A percentile compares a stretch with the other conserved stretches of the same genome.
Conservation (phyloP, 2,113 vertebrate species). For the Nansenia antarctica region DNA sequence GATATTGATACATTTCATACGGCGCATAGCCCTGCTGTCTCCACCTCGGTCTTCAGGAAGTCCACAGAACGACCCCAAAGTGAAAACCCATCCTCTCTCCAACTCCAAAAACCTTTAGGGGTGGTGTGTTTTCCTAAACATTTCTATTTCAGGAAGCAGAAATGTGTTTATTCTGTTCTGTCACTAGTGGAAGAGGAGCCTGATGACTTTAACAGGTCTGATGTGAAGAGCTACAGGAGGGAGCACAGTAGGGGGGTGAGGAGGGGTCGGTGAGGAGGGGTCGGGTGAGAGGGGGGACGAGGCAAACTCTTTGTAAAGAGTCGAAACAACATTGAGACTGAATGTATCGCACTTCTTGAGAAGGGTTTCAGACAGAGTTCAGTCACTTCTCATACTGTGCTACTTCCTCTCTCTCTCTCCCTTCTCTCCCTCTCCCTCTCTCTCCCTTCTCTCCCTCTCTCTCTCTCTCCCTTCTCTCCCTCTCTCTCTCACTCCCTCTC, state of each 20-base stretch:
- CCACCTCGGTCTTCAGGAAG: background rate
- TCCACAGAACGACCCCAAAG: conserved; percentile 23
- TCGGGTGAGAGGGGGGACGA: background rate
- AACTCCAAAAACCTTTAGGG: conserved; percentile 25
- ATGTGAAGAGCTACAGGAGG: conserved; percentile 13
- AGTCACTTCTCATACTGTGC: background rate
- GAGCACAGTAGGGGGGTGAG: conserved; percentile 2
- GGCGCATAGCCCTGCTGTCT: conserved; percentile 6
- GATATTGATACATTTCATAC: background rate
- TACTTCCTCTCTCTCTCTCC: background rate
- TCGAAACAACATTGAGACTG: background rate
- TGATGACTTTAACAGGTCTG: conserved; percentile 56
- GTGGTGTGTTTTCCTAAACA: conserved; percentile 6
- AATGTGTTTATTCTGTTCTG: conserved; percentile 19
- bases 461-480: conserved; percentile 4
- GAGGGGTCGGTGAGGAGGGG: background rate
- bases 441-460: background rate
- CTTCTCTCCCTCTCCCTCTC: background rate
- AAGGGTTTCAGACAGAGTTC: background rate
- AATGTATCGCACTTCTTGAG: background rate
- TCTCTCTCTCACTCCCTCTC: background rate
- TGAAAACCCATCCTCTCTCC: conserved; percentile 52
- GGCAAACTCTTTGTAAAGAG: conserved; percentile 3
- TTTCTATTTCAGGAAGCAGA: conserved; percentile 47
- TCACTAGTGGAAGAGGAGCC: conserved; percentile 22